Base-by-base conservation (phyloP, 2,113 vertebrate genomes). In the Excalfactoria chinensis region DNA sequence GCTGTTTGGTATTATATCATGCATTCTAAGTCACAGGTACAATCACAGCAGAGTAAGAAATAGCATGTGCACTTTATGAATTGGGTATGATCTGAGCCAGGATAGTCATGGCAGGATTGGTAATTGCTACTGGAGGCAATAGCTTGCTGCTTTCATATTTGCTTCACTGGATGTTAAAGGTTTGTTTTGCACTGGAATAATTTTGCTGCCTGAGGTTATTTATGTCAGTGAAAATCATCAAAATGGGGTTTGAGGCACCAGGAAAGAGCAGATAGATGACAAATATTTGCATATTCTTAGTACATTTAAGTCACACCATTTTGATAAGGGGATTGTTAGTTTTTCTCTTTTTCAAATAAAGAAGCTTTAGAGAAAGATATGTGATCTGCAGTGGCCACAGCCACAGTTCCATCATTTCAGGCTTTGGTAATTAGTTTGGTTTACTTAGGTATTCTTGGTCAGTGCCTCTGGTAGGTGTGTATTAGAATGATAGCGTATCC, bases 161-260 rank as follows among this genome's bases (percentile, higher is more conserved):
- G 72, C 75, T 90, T 93, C 73, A 76, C 67, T 94, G 87, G 26
- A 88, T 88, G 82, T 83, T 95, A 71, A 89, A 87, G 64, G 63
- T 87, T 93, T 91, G 40, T 64, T 95, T 93, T 84, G 46, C 35
- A 49, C 56, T 89, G 89, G 68, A 89, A 83, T 80, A 89, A 91
- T 85, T 93, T 96, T 19, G 40, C 75, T 91, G 91, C 87, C 93
- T 95, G 48, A 71, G 94, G 91, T 93, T 95, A 89, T 93, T 93
- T 94, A n/a, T 85, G 63, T 82, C 60, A 89, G 26, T 37, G 34
- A 82, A 89, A 68, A 40, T 66, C 35, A 69, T 76, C 84, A 72
- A 83, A 88, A 80, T 41, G 40, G 56, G n/a, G 20, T 71, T 92
- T 51, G 30, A 84, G 87, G 93, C 78, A 71, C 43, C n/a, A 86